These are phyloP conservation scores for Chaenocephalus aceratus DNA, from an alignment of 2,113 vertebrate species.

Conservation along the genomic window DNA sequence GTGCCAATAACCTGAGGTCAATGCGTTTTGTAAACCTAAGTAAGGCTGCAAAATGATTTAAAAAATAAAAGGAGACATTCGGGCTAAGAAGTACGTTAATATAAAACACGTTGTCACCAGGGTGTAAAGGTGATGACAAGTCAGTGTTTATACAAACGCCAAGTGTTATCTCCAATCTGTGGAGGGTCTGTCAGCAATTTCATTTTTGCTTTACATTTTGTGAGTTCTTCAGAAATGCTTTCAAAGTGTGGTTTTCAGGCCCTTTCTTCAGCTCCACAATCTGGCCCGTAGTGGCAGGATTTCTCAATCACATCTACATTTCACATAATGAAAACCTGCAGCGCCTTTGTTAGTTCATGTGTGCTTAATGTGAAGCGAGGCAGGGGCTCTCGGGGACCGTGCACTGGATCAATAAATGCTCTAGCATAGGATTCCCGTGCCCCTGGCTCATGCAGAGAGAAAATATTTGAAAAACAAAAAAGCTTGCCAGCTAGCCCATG, in stretches of 20 bases:
- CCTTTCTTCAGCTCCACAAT: conserved; percentile 34
- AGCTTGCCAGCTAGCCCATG: conserved; percentile 26
- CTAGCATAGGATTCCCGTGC: conserved; percentile 54
- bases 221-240: conserved; percentile 22
- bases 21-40: neutral
- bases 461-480: conserved; percentile 49
- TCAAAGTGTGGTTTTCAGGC: conserved; percentile 63
- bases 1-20: neutral
- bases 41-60: neutral
- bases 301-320: conserved; percentile 90
- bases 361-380: conserved; percentile 83
- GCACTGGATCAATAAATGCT: conserved; percentile 82
- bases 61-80: neutral
- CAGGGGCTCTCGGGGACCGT: conserved; percentile 81
- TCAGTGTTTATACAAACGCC: conserved; percentile 3
- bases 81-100: neutral
- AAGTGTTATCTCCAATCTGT: conserved; percentile 14
- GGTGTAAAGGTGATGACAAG: conserved; percentile 20
- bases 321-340: conserved; percentile 89
- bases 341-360: conserved; percentile 76
- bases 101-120: neutral
- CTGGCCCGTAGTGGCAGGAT: conserved; percentile 78
- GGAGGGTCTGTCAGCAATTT: conserved; percentile 34
- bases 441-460: conserved; percentile 69
- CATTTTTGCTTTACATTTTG: conserved; percentile 4